A percentile compares a stretch with the other conserved stretches of the same genome.
Conservation (phyloP, 2,797 vertebrate species). For the Anguilla obscura region DNA sequence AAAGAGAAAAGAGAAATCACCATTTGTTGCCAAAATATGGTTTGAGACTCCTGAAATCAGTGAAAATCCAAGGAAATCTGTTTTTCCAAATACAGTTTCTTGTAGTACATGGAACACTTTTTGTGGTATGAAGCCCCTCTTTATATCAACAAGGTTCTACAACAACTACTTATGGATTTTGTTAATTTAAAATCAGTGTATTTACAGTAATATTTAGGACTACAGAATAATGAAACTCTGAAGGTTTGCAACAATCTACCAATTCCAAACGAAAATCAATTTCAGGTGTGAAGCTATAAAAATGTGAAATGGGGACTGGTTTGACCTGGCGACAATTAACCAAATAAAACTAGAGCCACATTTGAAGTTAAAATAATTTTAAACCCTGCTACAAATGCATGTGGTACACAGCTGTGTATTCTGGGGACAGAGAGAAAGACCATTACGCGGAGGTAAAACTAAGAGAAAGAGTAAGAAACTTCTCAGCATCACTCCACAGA, state of each 20-base stretch:
- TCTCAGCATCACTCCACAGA: background rate
- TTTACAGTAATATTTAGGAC: background rate
- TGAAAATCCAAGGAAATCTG: too few species aligned
- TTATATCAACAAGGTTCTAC: background rate
- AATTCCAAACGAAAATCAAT: background rate
- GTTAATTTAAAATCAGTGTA: background rate
- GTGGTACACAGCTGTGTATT: background rate
- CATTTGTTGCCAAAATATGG: constrained; percentile 12
- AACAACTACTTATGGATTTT: background rate
- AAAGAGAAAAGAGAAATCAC: background rate
- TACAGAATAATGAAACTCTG: background rate
- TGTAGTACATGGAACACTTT: background rate
- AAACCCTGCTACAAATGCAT: background rate
- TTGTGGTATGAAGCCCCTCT: background rate
- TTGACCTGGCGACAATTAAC: background rate
- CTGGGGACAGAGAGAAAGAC: background rate
- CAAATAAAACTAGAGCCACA: background rate
- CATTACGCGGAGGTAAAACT: background rate
- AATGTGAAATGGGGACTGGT: background rate
- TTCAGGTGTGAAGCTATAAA: background rate
- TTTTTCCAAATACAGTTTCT: background rate
- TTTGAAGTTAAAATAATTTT: background rate
- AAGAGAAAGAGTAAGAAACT: background rate
- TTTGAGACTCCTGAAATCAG: background rate
- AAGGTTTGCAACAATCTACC: background rate